These are phyloP conservation scores for Radopholus similis DNA, from an alignment of 1,140 invertebrate species.

Conservation along the genomic window DNA sequence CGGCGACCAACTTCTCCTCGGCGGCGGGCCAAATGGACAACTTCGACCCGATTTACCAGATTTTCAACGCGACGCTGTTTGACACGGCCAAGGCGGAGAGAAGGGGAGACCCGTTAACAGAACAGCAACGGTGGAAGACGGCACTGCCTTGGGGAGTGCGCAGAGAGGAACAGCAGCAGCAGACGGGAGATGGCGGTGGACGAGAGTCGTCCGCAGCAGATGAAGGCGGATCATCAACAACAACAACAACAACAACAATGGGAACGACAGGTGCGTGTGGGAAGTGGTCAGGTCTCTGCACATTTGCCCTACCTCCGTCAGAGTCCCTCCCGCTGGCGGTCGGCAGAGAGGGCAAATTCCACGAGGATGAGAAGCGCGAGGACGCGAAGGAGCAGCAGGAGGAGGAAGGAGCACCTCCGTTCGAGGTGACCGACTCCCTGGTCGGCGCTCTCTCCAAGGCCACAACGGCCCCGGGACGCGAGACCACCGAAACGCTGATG, in stretches of 20 bases:
- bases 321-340: background rate
- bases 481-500: background rate
- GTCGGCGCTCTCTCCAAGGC: constrained; percentile 10
- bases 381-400: background rate
- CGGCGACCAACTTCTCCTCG: background rate
- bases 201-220: no score
- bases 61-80: constrained; percentile 23
- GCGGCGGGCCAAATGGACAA: constrained; percentile 5
- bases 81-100: background rate
- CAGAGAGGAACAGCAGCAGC: no score
- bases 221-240: no score
- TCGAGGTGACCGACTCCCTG: constrained; percentile 20
- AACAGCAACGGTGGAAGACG: background rate
- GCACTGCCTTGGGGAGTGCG: background rate
- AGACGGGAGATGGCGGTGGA: no score
- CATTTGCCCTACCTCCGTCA: background rate
- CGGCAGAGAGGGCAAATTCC: background rate
- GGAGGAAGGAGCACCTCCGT: background rate
- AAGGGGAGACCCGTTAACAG: background rate
- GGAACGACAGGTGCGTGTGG: background rate
- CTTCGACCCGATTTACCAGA: constrained; percentile 17
- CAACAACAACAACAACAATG: background rate
- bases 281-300: background rate
- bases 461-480: background rate
- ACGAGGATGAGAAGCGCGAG: background rate